Percentiles rank a stretch among this genome's conserved stretches.
phyloP scores from a whole-genome alignment of 2,888 invertebrate genomes.

The Mythimna impura region DNA sequence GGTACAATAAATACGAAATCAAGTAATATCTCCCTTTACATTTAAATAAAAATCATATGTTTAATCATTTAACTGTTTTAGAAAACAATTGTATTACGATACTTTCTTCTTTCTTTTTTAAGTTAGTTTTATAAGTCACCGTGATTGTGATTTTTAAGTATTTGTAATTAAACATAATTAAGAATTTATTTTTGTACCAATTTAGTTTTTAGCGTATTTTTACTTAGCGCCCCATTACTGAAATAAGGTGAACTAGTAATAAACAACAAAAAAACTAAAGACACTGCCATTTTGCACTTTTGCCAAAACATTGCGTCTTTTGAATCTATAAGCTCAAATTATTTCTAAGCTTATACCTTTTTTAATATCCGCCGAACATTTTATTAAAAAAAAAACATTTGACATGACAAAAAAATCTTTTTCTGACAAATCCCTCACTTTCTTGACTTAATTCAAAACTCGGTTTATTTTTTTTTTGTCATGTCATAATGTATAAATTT shows the following conservation, averaged over 20 bases:
- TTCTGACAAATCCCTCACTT: not conserved
- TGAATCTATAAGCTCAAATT: slow-evolving; percentile 57
- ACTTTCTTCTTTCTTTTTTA: slow-evolving; percentile 40
- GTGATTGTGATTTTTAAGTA: slow-evolving; percentile 85
- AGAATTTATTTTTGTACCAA: slow-evolving; percentile 87
- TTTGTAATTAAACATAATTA: slow-evolving; percentile 73
- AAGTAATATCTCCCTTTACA: slow-evolving; percentile 24
- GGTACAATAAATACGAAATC: slow-evolving; percentile 40
- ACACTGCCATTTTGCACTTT: slow-evolving; percentile 86
- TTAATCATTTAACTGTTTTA: slow-evolving; percentile 9
- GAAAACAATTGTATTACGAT: slow-evolving; percentile 22
- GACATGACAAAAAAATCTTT: slow-evolving; percentile 45
- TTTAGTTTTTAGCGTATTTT: slow-evolving; percentile 71
- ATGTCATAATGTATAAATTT: slow-evolving; percentile 60
- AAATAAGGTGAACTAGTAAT: slow-evolving; percentile 68
- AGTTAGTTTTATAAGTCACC: slow-evolving; percentile 80
- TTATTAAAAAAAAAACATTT: slow-evolving; percentile 44
- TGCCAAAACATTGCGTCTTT: slow-evolving; percentile 64
- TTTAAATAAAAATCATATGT: slow-evolving; percentile 7
- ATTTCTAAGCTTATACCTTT: slow-evolving; percentile 55
- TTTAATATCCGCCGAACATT: slow-evolving; percentile 53
- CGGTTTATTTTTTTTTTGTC: slow-evolving; percentile 52
- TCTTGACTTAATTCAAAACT: not conserved
- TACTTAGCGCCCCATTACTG: slow-evolving; percentile 53
- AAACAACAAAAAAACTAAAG: slow-evolving; percentile 48